Conservation (phyloP, 2,888 invertebrate genomes). For the Diloba caeruleocephala region DNA sequence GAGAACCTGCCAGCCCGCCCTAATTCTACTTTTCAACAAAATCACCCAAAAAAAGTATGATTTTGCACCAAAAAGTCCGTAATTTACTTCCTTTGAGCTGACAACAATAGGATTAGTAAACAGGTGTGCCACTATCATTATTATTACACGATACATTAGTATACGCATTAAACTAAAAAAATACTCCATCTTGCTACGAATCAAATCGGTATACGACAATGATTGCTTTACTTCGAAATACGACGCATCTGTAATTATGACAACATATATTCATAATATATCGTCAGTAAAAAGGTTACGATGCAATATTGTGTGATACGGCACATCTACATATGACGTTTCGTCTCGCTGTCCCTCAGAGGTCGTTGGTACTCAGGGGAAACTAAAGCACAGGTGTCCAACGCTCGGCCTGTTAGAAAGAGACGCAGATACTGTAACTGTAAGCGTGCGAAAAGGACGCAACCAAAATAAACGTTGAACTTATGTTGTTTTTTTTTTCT, state of each 20-base stretch:
- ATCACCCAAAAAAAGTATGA: conserved; percentile 53
- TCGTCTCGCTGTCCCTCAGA: conserved; percentile 70
- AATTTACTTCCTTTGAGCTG: conserved; percentile 72
- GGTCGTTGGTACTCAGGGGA: conserved; percentile 89
- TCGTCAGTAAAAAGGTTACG: conserved; percentile 58
- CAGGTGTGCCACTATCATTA: conserved; percentile 85
- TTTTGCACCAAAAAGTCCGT: conserved; percentile 67
- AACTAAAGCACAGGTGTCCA: conserved; percentile 90
- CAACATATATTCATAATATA: conserved; percentile 53
- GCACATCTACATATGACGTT: conserved; percentile 69
- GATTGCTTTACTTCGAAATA: conserved; percentile 84
- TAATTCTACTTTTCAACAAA: conserved; percentile 30
- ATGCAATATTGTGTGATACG: conserved; percentile 58
- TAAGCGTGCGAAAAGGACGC: conserved; percentile 73
- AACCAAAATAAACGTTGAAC: conserved; percentile 89
- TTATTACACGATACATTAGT: conserved; percentile 86
- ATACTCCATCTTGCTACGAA: conserved; percentile 82
- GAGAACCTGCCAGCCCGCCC: conserved; percentile 35
- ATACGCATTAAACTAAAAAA: conserved; percentile 80
- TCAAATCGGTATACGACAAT: conserved; percentile 89
- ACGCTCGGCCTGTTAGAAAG: conserved; percentile 81
- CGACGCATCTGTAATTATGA: conserved; percentile 80
- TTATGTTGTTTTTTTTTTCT: conserved; percentile 84
- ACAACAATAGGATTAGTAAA: conserved; percentile 81
- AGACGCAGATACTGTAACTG: conserved; percentile 65